These are phyloP conservation scores for Anabas testudineus DNA, from an alignment of 2,797 vertebrate species.

Conservation along the genomic window DNA sequence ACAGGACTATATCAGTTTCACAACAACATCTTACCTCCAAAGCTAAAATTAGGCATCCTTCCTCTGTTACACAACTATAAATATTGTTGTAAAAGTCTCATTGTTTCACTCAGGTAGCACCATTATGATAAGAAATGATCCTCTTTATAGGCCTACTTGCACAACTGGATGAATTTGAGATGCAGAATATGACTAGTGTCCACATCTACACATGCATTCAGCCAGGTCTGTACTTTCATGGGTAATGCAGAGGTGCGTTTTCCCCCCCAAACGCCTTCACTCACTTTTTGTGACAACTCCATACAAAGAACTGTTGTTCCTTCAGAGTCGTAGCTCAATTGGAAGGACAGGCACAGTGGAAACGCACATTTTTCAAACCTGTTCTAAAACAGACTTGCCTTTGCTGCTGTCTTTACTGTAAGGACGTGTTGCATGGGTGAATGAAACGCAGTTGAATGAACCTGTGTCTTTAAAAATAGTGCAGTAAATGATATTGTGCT, in stretches of 20 bases:
- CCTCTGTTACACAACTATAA: neutral
- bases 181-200: neutral
- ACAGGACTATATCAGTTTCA: neutral
- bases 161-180: neutral
- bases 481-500: conserved; percentile 21
- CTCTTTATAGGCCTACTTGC: neutral
- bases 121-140: neutral
- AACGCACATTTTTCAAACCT: conserved; percentile 39
- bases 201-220: conserved; percentile 2
- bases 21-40: conserved; percentile 4
- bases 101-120: neutral
- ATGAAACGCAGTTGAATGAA: conserved; percentile 44
- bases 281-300: conserved; percentile 61
- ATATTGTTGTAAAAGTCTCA: neutral
- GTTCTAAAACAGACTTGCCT: conserved; percentile 37
- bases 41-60: neutral
- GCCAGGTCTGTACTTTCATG: conserved; percentile 34
- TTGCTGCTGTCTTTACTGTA: conserved; percentile 20
- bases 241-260: conserved; percentile 37
- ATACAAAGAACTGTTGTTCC: conserved; percentile 66
- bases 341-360: conserved; percentile 49
- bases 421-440: conserved; percentile 28
- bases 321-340: conserved; percentile 54
- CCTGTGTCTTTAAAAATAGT: conserved; percentile 42
- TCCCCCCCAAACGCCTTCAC: conserved; percentile 48